A percentile compares a stretch with the other conserved stretches of the same genome.
Evolutionary conservation across 2,113 vertebrate genomes (phyloP).

Genomic region (Triplophysa rosa): DNA sequence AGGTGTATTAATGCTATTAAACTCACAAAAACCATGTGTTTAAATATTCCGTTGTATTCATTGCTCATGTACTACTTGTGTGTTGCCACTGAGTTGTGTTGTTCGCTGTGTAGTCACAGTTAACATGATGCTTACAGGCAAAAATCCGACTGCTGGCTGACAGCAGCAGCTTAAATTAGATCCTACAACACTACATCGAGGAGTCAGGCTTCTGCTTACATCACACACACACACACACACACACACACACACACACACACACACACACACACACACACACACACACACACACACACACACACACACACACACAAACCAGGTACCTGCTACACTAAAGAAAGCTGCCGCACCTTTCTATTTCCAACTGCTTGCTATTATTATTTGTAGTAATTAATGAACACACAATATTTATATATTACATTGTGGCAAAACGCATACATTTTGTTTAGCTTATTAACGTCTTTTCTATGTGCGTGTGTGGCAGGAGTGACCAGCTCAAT

Average conservation of each 20-base stretch:
- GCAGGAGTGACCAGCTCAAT: conserved; percentile 93
- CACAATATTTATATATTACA: too few species aligned
- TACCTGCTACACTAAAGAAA: neutral
- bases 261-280: neutral
- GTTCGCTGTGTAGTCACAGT: conserved; percentile 11
- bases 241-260: neutral
- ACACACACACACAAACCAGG: neutral
- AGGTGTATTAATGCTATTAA: too few species aligned
- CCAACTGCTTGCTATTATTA: too few species aligned
- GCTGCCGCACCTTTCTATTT: neutral
- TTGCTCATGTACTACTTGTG: neutral
- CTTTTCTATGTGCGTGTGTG: neutral
- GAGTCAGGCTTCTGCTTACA: conserved; percentile 64
- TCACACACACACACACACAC: conserved; percentile 50
- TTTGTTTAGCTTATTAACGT: neutral
- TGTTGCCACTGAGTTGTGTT: neutral
- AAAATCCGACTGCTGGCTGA: conserved; percentile 61
- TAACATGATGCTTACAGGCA: conserved; percentile 61
- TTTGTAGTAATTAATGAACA: too few species aligned
- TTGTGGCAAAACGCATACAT: too few species aligned
- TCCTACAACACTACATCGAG: conserved; percentile 56
- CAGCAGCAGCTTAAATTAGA: conserved; percentile 62
- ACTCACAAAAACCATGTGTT: conserved; percentile 6
- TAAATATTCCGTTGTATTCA: neutral
- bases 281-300: neutral